Base-by-base conservation (phyloP, 2,113 vertebrate genomes). In the Rhea pennata region DNA sequence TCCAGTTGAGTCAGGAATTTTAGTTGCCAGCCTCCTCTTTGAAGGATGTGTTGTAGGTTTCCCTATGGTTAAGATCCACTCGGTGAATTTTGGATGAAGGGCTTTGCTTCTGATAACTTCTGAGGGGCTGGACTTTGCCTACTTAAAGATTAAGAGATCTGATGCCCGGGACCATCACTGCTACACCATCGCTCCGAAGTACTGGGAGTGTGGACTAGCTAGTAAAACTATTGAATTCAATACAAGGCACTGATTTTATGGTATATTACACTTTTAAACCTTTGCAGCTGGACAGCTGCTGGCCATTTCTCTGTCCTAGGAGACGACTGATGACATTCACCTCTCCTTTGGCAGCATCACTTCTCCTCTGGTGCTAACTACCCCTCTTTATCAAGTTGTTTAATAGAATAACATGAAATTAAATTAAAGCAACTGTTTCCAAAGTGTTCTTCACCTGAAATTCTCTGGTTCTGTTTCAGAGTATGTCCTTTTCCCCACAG, bases 391-490 rank as follows among this genome's bases (percentile, higher is more conserved):
- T 64, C 66, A 93, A 75, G 22, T 46, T 81, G 42, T 61, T 74
- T 89, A 66, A 33, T 4, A 79, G 20, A 78, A 12, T 12, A 92
- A 79, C 7, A 40, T 33, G 10, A 87, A 78, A 82, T 75, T 71
- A 74, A 90, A 79, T 87, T 90, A 66, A 88, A 91, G 84, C 50
- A 84, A 82, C 62, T 33, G 5, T 73, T 95, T 39, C n/a, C 62
- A 61, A 87, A 76, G 20, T 33, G 27, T 48, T 75, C 61, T 53
- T 69, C 54, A 27, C 51, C 65, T 91, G 42, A 94, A 77, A 27
- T 75, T 79, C 82, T 50, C 53, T 73, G 5, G 71, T 95, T 64
- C 66, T 93, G 39, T 87, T 93, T 84, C 73, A 87, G 77, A 84
- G 23, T 42, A 26, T 21, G 27, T 61, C 66, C 53, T 74, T 93